Conservation (phyloP, 2,888 invertebrate genomes). For the Oscheius myriophilus region DNA sequence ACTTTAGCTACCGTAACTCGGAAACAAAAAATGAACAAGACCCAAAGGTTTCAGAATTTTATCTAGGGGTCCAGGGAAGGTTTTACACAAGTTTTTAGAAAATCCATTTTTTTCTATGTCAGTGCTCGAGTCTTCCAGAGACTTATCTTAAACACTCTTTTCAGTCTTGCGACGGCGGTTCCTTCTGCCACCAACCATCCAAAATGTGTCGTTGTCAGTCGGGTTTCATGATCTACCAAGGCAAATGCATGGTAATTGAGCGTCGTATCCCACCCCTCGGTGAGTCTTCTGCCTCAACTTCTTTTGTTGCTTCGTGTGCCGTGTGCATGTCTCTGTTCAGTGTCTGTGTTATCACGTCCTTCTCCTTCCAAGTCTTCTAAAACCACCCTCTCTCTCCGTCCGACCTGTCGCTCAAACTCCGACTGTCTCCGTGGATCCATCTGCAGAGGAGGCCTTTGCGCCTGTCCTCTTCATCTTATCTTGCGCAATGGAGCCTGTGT, state of each 20-base stretch:
- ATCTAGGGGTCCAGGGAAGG: too few species aligned
- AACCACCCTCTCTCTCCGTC: conserved; percentile 7
- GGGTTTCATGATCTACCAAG: conserved; percentile 17
- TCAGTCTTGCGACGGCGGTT: conserved; percentile 38
- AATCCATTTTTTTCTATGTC: too few species aligned
- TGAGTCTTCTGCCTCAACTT: neutral
- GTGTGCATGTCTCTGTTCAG: conserved; percentile 29
- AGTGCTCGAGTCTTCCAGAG: too few species aligned
- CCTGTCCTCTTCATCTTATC: conserved; percentile 44
- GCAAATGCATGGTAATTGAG: conserved; percentile 9
- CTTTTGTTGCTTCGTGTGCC: conserved; percentile 11
- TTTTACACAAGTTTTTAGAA: too few species aligned
- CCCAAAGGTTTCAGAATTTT: too few species aligned
- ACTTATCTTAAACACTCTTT: neutral
- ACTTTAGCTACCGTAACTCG: too few species aligned
- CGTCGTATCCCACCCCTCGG: conserved; percentile 12
- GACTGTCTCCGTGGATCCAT: conserved; percentile 43
- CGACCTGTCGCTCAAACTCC: conserved; percentile 14
- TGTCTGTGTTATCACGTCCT: conserved; percentile 15
- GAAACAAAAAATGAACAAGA: too few species aligned
- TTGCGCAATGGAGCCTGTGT: conserved; percentile 37
- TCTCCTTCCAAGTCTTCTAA: neutral
- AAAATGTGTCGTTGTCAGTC: conserved; percentile 32
- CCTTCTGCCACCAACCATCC: conserved; percentile 33
- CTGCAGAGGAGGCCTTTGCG: conserved; percentile 36